Base-by-base conservation (phyloP, 1,140 invertebrate species). In the Gonatopus flavifemur region DNA sequence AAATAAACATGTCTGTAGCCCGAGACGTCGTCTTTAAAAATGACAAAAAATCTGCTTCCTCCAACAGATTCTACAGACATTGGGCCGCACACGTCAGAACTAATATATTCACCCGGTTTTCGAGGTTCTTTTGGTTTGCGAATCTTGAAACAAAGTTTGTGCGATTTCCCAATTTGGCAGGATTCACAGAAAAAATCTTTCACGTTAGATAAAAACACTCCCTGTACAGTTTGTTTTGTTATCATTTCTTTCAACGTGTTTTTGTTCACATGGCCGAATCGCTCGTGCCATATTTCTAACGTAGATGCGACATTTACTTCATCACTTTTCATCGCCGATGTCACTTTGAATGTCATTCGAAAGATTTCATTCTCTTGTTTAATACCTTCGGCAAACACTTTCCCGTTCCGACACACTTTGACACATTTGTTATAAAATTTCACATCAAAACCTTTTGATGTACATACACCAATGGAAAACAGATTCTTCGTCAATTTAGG, bases 1-100 rank as follows among this genome's bases (percentile, higher is more conserved):
- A 66, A 61, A n/a, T 52, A 38, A n/a, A 60, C 46, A 10, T 7
- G 20, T 9, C 50, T 8, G 41, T 44, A 69, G n/a, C 55, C 28
- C 30, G 49, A 47, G 5, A 16, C 40, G 25, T 69, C 57, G 42
- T 72, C 69, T 33, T 60, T 61, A 18, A 67, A 46, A 6, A 55
- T 19, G 0, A 70, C 16, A n/a, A 66, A 62, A 41, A 60, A 70
- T 19, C 46, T 35, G 7, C 32, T 9, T 3, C 62, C 59, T n/a
- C 52, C 49, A 9, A 65, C 15, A 3, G 62, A 69, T n/a, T 45
- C 7, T 13, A 5, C n/a, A 8, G 32, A 33, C 6, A 33, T 8
- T 9, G 32, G 32, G 10, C n/a, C 32, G 13, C 32, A 33, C 5
- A 33, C 32, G 32, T 33, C 32, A 6, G 7, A 9, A 33, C 15